Percentiles rank a stretch among this genome's conserved stretches.
Conservation (phyloP, 2,113 vertebrate genomes). For the Nesospiza acunhae region DNA sequence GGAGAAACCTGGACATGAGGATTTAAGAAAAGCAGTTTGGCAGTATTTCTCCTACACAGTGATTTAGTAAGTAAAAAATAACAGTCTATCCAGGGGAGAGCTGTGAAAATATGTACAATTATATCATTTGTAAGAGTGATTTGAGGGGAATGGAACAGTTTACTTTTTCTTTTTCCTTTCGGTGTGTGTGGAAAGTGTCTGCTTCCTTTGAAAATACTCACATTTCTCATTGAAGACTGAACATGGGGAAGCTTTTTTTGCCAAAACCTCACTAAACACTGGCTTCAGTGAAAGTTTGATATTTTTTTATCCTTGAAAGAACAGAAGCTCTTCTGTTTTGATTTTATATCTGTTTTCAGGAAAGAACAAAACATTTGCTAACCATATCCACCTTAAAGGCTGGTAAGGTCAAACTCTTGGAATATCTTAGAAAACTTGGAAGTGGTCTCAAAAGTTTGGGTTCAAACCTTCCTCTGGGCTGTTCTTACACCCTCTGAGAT, state of each 20-base stretch:
- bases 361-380: not conserved
- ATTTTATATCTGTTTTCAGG: not conserved
- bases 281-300: not conserved
- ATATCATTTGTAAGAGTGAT: not conserved
- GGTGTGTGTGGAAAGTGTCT: not conserved
- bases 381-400: not conserved
- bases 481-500: not conserved
- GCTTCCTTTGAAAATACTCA: not conserved
- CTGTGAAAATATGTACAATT: not conserved
- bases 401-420: not conserved
- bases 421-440: not conserved
- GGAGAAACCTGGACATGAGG: not conserved
- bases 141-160: not conserved
- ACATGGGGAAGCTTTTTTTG: not conserved
- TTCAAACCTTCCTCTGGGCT: not conserved
- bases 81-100: no score
- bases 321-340: not conserved
- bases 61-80: not conserved
- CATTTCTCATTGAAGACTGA: not conserved
- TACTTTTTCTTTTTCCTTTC: not conserved
- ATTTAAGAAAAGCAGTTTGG: not conserved
- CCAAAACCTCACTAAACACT: not conserved
- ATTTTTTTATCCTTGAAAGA: constrained; percentile 5
- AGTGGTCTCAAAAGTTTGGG: not conserved
- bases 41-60: not conserved